These are phyloP conservation scores for Drosophila antonietae DNA, from an alignment of 2,888 invertebrate species.

Conservation along the genomic window DNA sequence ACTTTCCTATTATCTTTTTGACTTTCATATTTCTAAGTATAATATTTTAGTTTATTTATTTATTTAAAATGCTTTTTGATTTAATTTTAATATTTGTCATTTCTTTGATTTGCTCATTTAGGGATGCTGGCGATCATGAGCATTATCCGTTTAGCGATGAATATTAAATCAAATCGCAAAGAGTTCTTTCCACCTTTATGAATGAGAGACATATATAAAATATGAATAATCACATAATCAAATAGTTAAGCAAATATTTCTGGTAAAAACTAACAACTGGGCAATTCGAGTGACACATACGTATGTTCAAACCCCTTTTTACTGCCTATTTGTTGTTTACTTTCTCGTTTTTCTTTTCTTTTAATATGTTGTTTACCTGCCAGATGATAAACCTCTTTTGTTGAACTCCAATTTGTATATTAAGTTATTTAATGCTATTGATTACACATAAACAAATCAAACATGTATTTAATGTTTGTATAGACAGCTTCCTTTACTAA, in stretches of 20 bases:
- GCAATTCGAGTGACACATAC: constrained; percentile 24
- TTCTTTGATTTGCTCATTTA: constrained; percentile 51
- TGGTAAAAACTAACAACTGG: constrained; percentile 22
- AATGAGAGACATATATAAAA: constrained; percentile 9
- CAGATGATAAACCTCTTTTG: constrained; percentile 2
- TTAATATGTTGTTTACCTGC: constrained; percentile 13
- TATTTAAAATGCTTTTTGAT: neutral
- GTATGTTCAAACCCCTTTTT: constrained; percentile 34
- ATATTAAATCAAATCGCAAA: constrained; percentile 65
- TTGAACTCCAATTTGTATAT: constrained; percentile 1
- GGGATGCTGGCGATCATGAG: constrained; percentile 83
- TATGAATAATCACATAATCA: constrained; percentile 6
- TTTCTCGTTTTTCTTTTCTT: neutral
- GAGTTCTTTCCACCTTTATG: constrained; percentile 1
- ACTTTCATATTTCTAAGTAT: neutral
- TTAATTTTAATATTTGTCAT: neutral
- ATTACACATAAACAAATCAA: neutral
- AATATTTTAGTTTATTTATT: neutral
- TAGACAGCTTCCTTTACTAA: neutral
- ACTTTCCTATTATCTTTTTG: neutral
- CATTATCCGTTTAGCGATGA: constrained; percentile 86
- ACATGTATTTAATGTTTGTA: neutral
- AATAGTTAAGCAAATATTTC: constrained; percentile 42
- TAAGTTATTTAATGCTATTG: constrained; percentile 10
- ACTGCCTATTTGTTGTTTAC: constrained; percentile 16